These are phyloP conservation scores for Lepisosteus oculatus DNA, from an alignment of 2,113 vertebrate genomes.

Conservation along the genomic window DNA sequence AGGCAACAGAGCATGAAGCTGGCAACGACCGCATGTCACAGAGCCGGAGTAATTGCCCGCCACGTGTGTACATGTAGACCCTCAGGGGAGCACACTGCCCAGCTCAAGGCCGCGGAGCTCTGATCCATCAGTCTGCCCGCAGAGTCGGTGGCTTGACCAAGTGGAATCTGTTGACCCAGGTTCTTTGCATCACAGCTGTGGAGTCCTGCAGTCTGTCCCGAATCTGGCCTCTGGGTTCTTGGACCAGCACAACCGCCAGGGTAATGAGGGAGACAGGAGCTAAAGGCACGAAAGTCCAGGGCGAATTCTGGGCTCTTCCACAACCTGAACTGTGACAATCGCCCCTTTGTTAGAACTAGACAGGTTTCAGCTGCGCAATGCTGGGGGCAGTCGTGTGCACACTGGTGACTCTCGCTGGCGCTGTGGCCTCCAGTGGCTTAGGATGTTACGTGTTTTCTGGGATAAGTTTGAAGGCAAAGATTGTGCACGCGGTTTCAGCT, in stretches of 20 bases:
- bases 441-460: conserved; percentile 22
- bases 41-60: background rate
- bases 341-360: background rate
- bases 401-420: conserved; percentile 9
- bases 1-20: background rate
- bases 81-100: too few relatives aligned
- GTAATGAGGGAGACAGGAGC: background rate
- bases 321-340: background rate
- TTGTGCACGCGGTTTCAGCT: conserved; percentile 36
- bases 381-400: conserved; percentile 1
- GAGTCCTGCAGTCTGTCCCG: background rate
- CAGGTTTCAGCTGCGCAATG: background rate
- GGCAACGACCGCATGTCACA: too few relatives aligned
- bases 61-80: background rate
- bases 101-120: background rate
- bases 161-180: background rate
- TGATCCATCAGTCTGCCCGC: background rate
- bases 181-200: background rate
- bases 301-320: background rate
- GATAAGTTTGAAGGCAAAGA: conserved; percentile 28
- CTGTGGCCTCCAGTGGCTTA: conserved; percentile 7
- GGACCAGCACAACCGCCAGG: background rate
- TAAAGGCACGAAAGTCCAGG: background rate
- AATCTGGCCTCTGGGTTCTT: background rate
- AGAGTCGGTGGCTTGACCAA: background rate